phyloP scores from a whole-genome alignment of 1,140 invertebrate species.

The Pollicipes pollicipes region DNA sequence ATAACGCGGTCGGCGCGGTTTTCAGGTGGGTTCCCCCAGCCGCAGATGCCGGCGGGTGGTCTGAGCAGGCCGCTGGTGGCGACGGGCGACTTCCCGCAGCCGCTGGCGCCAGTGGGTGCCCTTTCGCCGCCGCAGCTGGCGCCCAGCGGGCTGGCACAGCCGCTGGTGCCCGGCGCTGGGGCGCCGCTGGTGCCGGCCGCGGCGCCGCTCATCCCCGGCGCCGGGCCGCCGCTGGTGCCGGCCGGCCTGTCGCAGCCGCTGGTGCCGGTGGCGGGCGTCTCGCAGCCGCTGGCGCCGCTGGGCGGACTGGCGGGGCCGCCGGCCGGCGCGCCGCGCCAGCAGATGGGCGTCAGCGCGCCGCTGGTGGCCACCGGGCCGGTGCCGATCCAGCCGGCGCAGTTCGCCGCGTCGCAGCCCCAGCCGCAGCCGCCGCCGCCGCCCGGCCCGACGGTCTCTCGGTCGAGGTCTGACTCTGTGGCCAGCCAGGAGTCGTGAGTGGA shows the following conservation, averaged over 20 bases:
- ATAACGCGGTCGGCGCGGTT: too few relatives aligned
- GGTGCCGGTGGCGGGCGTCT: not conserved
- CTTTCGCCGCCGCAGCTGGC: not conserved
- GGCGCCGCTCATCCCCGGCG: too few relatives aligned
- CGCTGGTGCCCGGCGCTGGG: not conserved
- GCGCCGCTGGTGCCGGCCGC: not conserved
- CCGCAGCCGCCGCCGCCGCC: slow-evolving; percentile 11
- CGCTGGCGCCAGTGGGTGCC: not conserved
- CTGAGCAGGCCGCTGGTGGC: not conserved
- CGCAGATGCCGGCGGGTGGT: too few relatives aligned
- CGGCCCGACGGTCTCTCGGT: slow-evolving; percentile 1
- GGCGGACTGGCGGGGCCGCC: not conserved
- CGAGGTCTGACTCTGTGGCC: not conserved
- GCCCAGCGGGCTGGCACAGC: not conserved
- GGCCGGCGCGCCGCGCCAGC: slow-evolving; percentile 4
- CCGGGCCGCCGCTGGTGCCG: not conserved
- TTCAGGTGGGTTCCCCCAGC: too few relatives aligned
- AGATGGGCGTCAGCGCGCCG: slow-evolving; percentile 5
- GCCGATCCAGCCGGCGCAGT: slow-evolving; percentile 10
- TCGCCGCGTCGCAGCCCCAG: slow-evolving; percentile 8
- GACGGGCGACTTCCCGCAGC: not conserved
- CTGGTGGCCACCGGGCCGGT: slow-evolving; percentile 7
- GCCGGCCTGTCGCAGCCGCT: not conserved
- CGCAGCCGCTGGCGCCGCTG: not conserved
- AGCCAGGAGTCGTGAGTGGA: not conserved